Evolutionary conservation across 1,140 invertebrate species (phyloP).

Genomic region (Listronotus bonariensis): DNA sequence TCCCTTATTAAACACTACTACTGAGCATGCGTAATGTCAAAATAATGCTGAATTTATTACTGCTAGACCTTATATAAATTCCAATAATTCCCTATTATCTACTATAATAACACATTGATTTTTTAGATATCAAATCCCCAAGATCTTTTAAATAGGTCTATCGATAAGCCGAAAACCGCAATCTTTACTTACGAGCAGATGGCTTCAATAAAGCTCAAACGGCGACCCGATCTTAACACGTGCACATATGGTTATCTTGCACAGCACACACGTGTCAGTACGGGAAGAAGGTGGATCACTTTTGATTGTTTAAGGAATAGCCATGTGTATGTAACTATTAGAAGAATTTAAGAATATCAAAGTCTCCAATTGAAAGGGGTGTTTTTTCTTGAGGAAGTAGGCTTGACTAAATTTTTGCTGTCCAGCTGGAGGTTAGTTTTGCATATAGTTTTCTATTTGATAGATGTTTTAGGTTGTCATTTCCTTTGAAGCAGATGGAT

Average conservation of each 20-base stretch:
- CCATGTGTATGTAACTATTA: conserved; percentile 6
- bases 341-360: not conserved
- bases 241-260: conserved; percentile 8
- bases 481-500: no score
- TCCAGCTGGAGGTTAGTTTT: not conserved
- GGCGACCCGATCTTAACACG: conserved; percentile 7
- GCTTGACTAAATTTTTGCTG: conserved; percentile 6
- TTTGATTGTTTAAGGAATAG: conserved; percentile 12
- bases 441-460: not conserved
- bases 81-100: no score
- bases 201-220: conserved; percentile 4
- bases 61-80: no score
- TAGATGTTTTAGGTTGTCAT: no score
- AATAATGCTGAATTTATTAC: no score
- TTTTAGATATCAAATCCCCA: no score
- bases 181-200: conserved; percentile 2
- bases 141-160: no score
- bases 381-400: conserved; percentile 6
- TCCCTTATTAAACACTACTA: no score
- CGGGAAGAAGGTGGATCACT: conserved; percentile 10
- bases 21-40: no score
- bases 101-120: no score
- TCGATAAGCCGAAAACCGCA: no score
- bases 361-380: not conserved
- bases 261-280: conserved; percentile 5